Conservation (phyloP, 23 tunicate genomes). For the Botrylloides violaceus region DNA sequence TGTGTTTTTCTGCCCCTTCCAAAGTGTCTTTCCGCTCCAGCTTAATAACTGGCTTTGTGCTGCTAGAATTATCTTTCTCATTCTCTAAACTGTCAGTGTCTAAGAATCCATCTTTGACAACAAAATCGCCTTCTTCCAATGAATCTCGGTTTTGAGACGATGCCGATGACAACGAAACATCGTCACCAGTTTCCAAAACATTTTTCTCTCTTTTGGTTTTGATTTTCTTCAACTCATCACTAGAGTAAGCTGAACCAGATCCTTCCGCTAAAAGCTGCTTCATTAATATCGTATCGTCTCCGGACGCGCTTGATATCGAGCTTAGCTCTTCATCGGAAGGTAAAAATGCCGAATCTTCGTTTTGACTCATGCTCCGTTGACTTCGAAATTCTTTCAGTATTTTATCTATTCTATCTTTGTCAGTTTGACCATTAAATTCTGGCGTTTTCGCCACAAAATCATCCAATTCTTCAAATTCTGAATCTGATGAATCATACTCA, state of each 20-base stretch:
- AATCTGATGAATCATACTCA: constrained; percentile 4
- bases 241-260: background rate
- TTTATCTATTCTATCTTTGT: background rate
- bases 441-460: background rate
- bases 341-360: constrained; percentile 1
- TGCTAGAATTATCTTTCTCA: background rate
- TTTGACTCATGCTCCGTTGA: background rate
- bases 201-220: background rate
- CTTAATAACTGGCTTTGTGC: too few species aligned
- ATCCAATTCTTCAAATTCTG: constrained; percentile 14
- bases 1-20: constrained; percentile 1
- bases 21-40: background rate
- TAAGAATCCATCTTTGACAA: background rate
- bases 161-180: background rate
- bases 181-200: background rate
- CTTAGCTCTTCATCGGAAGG: constrained; percentile 16
- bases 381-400: background rate
- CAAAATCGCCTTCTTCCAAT: background rate
- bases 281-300: background rate
- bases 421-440: background rate
- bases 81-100: too few species aligned
- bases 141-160: background rate
- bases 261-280: background rate
- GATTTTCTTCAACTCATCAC: background rate
- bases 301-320: constrained; percentile 18